Evolutionary conservation across 1,140 invertebrate genomes (phyloP), one percentile per base, ranked within the genome.

Genomic region (Nebria ingens): DNA sequence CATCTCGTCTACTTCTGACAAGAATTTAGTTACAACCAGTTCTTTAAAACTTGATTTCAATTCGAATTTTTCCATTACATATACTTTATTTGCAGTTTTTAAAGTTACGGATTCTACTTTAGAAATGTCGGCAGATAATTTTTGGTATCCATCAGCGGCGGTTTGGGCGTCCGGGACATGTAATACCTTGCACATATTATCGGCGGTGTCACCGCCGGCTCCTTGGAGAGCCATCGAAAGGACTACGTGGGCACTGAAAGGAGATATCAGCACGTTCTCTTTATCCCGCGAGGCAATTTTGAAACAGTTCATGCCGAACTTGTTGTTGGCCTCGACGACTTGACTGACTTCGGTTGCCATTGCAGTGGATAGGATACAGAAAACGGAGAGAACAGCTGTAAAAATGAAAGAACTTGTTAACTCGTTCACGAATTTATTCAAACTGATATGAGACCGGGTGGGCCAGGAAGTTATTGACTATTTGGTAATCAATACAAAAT

Each of bases 71-170:
- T 77, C 57, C 57, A 78, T 71, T 4, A 81, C 61, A 59, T 78
- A 89, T 34, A 88, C 65, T 53, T 79, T 76, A 62, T 87, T 87
- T 3, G 80, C 79, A 56, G 82, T 71, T 42, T 73, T 71, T 2
- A 88, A 64, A 17, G 77, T 74, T n/a, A 79, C 65, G 56, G 20
- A 67, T 58, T 52, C 63, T 62, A 71, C 60, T 64, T 72, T 63
- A 56, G 73, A 72, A 23, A 72, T 59, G 19, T 68, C 60, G 21
- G 63, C 55, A 29, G 74, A 66, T 13, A 69, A 61, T 56, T 69
- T 69, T 54, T 65, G 53, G 56, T 81, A 68, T 19, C 59, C 71
- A 19, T 61, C 50, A 4, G 64, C 65, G 12, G 63, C 59, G 6
- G 53, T 21, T 53, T 59, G 56, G 4, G 52, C 19, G 40, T 65